Evolutionary conservation across 2,113 vertebrate species (phyloP), one percentile per base, ranked within the genome.

Genomic region (Cavia aperea): DNA sequence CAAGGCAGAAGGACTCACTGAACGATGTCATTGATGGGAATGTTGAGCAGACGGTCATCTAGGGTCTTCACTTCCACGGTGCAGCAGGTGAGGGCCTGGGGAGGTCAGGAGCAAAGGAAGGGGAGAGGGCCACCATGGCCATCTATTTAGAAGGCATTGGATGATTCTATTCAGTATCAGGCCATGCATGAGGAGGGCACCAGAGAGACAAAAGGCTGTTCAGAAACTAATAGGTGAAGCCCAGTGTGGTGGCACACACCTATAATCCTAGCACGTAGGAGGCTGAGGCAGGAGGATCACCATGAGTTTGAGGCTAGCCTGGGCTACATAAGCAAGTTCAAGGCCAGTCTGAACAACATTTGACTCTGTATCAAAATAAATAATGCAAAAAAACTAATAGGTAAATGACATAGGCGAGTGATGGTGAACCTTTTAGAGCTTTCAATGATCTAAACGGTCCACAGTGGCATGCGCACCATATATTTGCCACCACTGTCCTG

Each of bases 21-120:
- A 83, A 99, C 97, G 5, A 99, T 98, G 93, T 99, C 98, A 1
- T 99, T 99, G 96, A 99, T 96, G 46, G 99, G 98, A 95, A 99
- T 98, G 94, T 97, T 98, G 75, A 99, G 97, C 19, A 98, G 97
- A 84, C 98, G 97, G 96, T 98, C 98, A 86, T 99, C 99, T 87
- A 99, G 97, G 0, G 99, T 99, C 95, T 97, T 97, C 92, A 99
- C 98, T 0, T 98, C 98, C 95, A 99, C 97, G 0, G 98, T 97
- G 96, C 98, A 99, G 19, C 99, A 99, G 0, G 97, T 97, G 97
- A 99, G 96, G 0, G 99, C 99, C 99, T 99, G 54, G 9, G 15
- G 89, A 78, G 4, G n/a, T 33, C 12, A 70, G 36, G 7, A 36
- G 6, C 58, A 19, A n/a, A 66, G 68, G 33, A 46, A 26, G 33